These are phyloP conservation scores for Bombus polaris DNA, from an alignment of 1,140 invertebrate species.

Conservation along the genomic window DNA sequence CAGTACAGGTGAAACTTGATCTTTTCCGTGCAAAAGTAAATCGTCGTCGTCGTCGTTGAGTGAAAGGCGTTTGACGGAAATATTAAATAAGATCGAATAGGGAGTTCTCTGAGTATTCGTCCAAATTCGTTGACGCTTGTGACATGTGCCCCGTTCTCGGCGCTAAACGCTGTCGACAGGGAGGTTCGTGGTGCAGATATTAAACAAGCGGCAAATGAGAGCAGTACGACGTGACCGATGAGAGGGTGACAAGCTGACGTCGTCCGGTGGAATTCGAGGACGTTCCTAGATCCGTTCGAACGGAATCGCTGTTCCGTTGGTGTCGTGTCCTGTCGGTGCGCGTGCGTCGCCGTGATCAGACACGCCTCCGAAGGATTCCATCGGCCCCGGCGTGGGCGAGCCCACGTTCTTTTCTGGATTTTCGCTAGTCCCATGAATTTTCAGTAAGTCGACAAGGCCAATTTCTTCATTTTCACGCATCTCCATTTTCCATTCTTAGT, in stretches of 20 bases:
- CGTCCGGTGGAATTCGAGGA: constrained; percentile 34
- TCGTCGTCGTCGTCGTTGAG: neutral
- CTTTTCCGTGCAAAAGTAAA: neutral
- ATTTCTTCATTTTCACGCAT: neutral
- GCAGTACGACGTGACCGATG: neutral
- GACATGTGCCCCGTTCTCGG: neutral
- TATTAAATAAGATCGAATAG: neutral
- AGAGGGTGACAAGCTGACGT: constrained; percentile 22
- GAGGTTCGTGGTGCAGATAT: constrained; percentile 12
- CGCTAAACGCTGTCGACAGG: neutral
- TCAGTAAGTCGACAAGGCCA: constrained; percentile 60
- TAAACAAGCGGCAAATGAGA: constrained; percentile 23
- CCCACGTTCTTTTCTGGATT: constrained; percentile 66
- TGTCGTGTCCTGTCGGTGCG: constrained; percentile 37
- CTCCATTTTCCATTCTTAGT: neutral
- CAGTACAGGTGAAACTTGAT: too few species aligned
- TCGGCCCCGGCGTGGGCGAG: constrained; percentile 51
- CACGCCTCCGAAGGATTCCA: constrained; percentile 42
- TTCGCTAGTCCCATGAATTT: constrained; percentile 72
- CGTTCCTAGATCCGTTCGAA: constrained; percentile 41
- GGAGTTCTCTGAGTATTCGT: neutral
- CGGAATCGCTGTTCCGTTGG: constrained; percentile 12
- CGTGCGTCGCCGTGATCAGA: constrained; percentile 43
- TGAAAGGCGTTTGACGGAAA: neutral
- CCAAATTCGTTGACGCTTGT: neutral